These are phyloP conservation scores for Phalanger gymnotis DNA, from an alignment of 2,797 vertebrate species.

Conservation along the genomic window DNA sequence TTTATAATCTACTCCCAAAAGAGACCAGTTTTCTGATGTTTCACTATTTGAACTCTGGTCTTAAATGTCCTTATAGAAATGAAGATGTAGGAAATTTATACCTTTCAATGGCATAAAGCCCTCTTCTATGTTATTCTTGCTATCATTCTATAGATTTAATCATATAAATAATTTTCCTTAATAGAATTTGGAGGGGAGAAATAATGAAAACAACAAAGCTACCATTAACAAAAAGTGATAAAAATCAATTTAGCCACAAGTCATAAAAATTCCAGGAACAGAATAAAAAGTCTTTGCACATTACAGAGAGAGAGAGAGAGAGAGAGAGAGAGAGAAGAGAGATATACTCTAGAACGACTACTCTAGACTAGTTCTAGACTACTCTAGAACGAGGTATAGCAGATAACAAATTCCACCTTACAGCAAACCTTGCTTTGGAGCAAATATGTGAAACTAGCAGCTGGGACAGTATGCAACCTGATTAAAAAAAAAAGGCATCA, in stretches of 20 bases:
- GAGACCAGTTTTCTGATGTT: background rate
- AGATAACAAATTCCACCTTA: too few relatives aligned
- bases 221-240: background rate
- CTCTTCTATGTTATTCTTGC: background rate
- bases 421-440: too few relatives aligned
- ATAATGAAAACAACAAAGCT: background rate
- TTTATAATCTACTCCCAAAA: background rate
- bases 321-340: too few relatives aligned
- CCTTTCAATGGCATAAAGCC: background rate
- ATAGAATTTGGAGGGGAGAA: background rate
- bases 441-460: background rate
- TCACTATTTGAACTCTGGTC: background rate
- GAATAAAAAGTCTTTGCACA: background rate
- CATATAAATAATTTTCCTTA: background rate
- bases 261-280: background rate
- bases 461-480: background rate
- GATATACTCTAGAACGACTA: too few relatives aligned
- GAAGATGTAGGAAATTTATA: background rate
- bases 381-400: too few relatives aligned
- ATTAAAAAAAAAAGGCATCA: too few relatives aligned
- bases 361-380: too few relatives aligned
- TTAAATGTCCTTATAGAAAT: background rate
- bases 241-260: background rate
- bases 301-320: background rate
- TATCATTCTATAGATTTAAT: background rate